A percentile compares a stretch with the other conserved stretches of the same genome.
phyloP scores from a whole-genome alignment of 2,888 invertebrate genomes.

The Lycophotia porphyrea region DNA sequence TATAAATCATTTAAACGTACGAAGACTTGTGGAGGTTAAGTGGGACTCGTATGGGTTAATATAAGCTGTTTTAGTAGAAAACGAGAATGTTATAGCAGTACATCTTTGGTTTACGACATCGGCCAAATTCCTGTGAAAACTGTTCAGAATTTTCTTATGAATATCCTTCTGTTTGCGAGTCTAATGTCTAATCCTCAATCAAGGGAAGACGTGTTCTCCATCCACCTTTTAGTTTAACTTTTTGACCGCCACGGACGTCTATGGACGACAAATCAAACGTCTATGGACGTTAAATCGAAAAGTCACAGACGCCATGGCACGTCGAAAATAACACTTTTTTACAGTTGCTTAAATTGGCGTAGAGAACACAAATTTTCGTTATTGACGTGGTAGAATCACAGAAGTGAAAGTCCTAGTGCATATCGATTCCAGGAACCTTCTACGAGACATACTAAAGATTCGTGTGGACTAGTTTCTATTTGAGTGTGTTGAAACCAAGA shows the following conservation, averaged over 20 bases:
- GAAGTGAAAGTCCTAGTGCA: not conserved
- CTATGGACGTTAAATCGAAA: no score
- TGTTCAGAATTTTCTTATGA: not conserved
- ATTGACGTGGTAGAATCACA: no score
- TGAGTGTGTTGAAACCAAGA: not conserved
- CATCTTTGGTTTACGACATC: not conserved
- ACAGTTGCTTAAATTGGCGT: no score
- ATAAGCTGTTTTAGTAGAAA: not conserved
- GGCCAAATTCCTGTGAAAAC: not conserved
- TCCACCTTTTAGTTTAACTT: not conserved
- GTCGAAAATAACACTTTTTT: no score
- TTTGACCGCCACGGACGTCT: no score
- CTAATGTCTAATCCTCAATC: no score
- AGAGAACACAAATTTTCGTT: no score
- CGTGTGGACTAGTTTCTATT: not conserved
- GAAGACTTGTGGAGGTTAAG: constrained; percentile 55
- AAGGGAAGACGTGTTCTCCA: not conserved
- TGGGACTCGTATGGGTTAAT: constrained; percentile 25
- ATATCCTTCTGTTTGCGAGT: no score
- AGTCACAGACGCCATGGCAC: no score
- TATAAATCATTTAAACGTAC: constrained; percentile 67
- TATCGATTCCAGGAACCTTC: not conserved
- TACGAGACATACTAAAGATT: not conserved
- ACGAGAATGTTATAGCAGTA: not conserved
- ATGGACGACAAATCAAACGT: no score